phyloP scores from a whole-genome alignment of 2,888 invertebrate genomes.

The Limnephilus rhombicus region DNA sequence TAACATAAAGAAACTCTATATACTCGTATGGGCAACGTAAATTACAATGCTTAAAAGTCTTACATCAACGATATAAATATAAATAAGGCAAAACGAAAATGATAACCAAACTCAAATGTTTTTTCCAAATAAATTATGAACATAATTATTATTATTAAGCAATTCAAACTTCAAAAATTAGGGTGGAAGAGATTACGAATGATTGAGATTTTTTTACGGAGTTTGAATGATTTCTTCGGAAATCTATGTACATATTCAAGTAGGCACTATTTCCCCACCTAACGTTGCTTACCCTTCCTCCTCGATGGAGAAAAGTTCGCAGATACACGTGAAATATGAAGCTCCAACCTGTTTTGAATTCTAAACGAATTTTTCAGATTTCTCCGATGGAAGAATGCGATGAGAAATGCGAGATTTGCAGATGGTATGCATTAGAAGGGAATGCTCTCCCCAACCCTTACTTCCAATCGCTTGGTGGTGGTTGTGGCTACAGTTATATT shows the following conservation, averaged over 20 bases:
- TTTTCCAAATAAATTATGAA: no score
- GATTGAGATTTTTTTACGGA: background rate
- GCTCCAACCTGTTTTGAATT: slow-evolving; percentile 66
- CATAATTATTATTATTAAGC: no score
- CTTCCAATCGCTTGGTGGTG: background rate
- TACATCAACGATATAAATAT: no score
- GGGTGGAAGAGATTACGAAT: background rate
- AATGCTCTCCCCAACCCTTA: slow-evolving; percentile 46
- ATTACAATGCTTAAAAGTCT: no score
- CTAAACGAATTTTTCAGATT: slow-evolving; percentile 66
- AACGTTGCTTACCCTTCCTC: background rate
- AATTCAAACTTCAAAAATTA: background rate
- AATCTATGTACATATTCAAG: background rate
- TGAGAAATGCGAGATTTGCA: slow-evolving; percentile 64
- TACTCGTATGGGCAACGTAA: no score
- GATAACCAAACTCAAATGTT: no score
- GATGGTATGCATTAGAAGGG: slow-evolving; percentile 62
- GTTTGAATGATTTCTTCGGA: background rate
- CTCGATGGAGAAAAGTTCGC: background rate
- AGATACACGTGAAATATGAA: slow-evolving; percentile 65
- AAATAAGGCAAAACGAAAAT: no score
- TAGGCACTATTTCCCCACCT: background rate
- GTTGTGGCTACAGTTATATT: background rate
- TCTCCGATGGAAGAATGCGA: slow-evolving; percentile 62
- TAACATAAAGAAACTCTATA: no score